Percentiles rank a stretch among this genome's conserved stretches.
Evolutionary conservation across 1,140 invertebrate species (phyloP).

Genomic region (Trissolcus basalis): DNA sequence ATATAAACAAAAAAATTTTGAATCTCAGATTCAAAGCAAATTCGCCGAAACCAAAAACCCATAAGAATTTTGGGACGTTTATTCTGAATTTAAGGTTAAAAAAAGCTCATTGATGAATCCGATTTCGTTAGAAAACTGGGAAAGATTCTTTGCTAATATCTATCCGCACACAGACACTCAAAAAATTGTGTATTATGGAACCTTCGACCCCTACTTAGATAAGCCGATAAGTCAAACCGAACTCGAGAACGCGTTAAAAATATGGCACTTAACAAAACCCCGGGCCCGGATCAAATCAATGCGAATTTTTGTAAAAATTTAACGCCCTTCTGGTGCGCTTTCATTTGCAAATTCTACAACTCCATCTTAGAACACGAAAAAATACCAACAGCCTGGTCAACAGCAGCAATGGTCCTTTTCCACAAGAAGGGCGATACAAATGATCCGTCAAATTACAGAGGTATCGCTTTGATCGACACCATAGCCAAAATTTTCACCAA

Average conservation of each 20-base stretch:
- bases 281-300: background rate
- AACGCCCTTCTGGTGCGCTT: background rate
- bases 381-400: constrained; percentile 3
- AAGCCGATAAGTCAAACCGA: background rate
- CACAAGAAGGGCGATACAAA: constrained; percentile 5
- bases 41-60: constrained; percentile 8
- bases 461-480: constrained; percentile 8
- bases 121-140: background rate
- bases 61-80: constrained; percentile 4
- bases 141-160: background rate
- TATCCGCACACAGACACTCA: background rate
- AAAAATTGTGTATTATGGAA: background rate
- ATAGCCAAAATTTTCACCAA: constrained; percentile 9
- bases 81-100: background rate
- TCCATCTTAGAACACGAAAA: background rate
- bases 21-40: constrained; percentile 2
- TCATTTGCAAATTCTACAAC: background rate
- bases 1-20: background rate
- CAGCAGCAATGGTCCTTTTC: background rate
- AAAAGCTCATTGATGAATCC: constrained; percentile 2
- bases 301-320: constrained; percentile 4
- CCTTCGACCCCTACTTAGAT: constrained; percentile 5
- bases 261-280: background rate
- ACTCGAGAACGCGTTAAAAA: background rate
- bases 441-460: constrained; percentile 3